phyloP scores from a whole-genome alignment of 2,113 vertebrate species.

The Chitala chitala region DNA sequence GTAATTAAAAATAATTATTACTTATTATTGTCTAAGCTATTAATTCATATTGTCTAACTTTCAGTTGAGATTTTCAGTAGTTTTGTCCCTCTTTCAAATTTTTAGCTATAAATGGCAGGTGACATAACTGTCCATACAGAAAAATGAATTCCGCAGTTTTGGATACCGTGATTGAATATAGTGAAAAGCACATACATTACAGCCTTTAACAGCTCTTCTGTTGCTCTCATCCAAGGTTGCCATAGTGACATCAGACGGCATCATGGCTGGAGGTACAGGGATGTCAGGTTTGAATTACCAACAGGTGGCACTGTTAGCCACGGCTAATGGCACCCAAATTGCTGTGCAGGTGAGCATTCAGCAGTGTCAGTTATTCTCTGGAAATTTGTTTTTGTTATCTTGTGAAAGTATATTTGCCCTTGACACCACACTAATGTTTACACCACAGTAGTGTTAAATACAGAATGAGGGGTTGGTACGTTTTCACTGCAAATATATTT shows the following conservation, averaged over 20 bases:
- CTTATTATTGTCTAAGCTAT: too few relatives aligned
- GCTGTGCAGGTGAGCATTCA: conserved; percentile 58
- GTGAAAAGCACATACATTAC: neutral
- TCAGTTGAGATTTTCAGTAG: too few relatives aligned
- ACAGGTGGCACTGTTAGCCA: conserved; percentile 68
- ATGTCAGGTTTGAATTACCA: conserved; percentile 51
- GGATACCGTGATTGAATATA: too few relatives aligned
- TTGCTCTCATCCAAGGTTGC: conserved; percentile 51
- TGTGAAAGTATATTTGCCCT: neutral
- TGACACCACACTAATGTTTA: too few relatives aligned
- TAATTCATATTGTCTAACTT: too few relatives aligned
- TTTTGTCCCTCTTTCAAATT: neutral
- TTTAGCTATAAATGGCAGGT: too few relatives aligned
- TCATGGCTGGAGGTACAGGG: conserved; percentile 44
- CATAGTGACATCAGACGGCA: conserved; percentile 56
- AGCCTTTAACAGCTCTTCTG: neutral
- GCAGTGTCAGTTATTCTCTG: neutral
- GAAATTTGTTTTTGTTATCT: neutral
- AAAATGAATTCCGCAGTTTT: too few relatives aligned
- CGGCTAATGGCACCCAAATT: conserved; percentile 58
- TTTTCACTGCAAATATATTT: too few relatives aligned
- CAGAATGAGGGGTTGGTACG: neutral
- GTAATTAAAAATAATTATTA: conserved; percentile 36
- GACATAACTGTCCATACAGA: too few relatives aligned
- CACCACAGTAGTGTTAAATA: too few relatives aligned